A percentile compares a stretch with the other conserved stretches of the same genome.
These are phyloP conservation scores for Ecliptopera silaceata DNA, from an alignment of 2,888 invertebrate species.

Conservation along the genomic window DNA sequence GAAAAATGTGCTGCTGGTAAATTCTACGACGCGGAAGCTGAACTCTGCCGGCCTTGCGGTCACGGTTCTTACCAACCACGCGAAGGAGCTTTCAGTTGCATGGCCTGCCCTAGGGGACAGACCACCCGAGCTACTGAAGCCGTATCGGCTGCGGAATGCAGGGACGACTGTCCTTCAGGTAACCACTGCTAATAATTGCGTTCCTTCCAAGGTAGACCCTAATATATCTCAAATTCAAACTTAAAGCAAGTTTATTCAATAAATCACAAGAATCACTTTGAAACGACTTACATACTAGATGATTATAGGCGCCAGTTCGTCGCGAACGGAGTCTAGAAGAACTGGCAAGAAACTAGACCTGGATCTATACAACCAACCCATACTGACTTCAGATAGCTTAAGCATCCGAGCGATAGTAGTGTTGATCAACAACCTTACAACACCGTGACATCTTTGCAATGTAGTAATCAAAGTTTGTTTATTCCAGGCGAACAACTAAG, in stretches of 20 bases:
- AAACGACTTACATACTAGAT: no score
- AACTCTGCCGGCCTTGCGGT: conserved; percentile 95
- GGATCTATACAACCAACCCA: no score
- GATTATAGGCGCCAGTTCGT: no score
- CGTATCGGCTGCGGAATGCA: conserved; percentile 92
- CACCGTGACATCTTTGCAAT: background rate
- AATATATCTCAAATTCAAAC: no score
- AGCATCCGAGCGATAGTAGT: no score
- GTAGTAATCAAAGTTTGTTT: background rate
- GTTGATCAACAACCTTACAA: no score
- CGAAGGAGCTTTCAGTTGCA: conserved; percentile 95
- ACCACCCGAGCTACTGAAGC: conserved; percentile 96
- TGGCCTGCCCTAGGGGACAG: conserved; percentile 94
- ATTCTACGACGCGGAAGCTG: conserved; percentile 94
- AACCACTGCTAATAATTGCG: conserved; percentile 21
- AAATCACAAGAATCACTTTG: no score
- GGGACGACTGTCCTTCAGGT: conserved; percentile 93
- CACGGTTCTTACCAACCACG: conserved; percentile 96
- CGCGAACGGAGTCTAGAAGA: no score
- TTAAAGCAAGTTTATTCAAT: no score
- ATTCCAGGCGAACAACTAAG: conserved; percentile 90
- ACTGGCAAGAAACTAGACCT: no score
- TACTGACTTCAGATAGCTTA: no score
- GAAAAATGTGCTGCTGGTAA: conserved; percentile 97
- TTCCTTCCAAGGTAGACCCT: no score